Evolutionary conservation across 2,888 invertebrate genomes (phyloP).

Genomic region (Cybosia mesomella): DNA sequence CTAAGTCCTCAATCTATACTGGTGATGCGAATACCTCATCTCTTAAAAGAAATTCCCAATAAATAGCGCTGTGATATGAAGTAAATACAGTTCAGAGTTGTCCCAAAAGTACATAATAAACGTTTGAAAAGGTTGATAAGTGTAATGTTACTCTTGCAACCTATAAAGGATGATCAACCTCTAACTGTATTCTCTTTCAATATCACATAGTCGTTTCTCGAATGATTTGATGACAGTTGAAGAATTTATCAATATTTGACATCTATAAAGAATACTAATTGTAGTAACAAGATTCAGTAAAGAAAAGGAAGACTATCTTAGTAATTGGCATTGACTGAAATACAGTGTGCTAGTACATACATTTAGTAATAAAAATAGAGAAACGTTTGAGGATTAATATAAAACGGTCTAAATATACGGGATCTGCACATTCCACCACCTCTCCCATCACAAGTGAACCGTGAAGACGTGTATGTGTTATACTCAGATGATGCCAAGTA

Average conservation of each 20-base stretch:
- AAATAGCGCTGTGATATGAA: background rate
- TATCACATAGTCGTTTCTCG: background rate
- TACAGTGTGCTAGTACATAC: slow-evolving; percentile 4
- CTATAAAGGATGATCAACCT: too few relatives aligned
- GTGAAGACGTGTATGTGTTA: background rate
- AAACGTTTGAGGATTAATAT: background rate
- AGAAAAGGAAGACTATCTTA: background rate
- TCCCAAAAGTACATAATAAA: background rate
- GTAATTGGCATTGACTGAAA: background rate
- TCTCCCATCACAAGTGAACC: background rate
- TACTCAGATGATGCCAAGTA: background rate
- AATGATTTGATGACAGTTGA: background rate
- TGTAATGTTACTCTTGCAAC: background rate
- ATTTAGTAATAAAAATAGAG: background rate
- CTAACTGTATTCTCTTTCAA: too few relatives aligned
- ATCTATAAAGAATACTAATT: background rate
- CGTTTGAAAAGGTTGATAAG: background rate
- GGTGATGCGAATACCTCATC: too few relatives aligned
- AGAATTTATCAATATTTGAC: background rate
- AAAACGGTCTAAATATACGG: background rate
- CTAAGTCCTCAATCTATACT: slow-evolving; percentile 18
- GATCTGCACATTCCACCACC: background rate
- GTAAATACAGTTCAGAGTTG: background rate
- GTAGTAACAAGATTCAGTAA: background rate
- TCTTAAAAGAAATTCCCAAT: background rate